Percentiles rank a stretch among this genome's conserved stretches.
Evolutionary conservation across 2,888 invertebrate species (phyloP).

Genomic region (Hypercompe scribonia): DNA sequence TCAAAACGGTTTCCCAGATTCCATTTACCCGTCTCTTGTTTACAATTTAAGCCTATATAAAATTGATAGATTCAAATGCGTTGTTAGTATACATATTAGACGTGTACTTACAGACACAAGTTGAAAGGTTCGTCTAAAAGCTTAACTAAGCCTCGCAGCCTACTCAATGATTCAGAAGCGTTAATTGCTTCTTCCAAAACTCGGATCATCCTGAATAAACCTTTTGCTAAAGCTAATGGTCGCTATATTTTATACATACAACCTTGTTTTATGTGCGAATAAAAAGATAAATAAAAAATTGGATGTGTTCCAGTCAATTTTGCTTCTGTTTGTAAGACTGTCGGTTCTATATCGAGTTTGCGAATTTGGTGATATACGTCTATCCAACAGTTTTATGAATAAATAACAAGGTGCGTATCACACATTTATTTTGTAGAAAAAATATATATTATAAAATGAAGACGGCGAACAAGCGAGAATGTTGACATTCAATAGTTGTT

Average conservation of each 20-base stretch:
- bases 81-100: constrained; percentile 45
- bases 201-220: constrained; percentile 71
- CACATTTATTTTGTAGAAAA: neutral
- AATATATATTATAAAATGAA: neutral
- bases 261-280: constrained; percentile 32
- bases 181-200: constrained; percentile 77
- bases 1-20: constrained; percentile 5
- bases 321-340: constrained; percentile 7
- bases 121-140: constrained; percentile 61
- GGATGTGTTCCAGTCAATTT: constrained; percentile 16
- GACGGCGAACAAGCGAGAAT: neutral
- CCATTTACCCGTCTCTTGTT: constrained; percentile 26
- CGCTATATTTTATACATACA: constrained; percentile 46
- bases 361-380: neutral
- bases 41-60: constrained; percentile 42
- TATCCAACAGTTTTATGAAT: constrained; percentile 4
- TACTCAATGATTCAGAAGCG: constrained; percentile 75
- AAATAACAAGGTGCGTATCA: neutral
- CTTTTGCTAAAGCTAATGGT: constrained; percentile 55
- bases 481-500: neutral
- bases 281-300: constrained; percentile 31
- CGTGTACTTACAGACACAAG: constrained; percentile 48
- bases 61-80: constrained; percentile 48
- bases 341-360: constrained; percentile 5
- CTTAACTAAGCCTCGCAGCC: constrained; percentile 63